phyloP scores from a whole-genome alignment of 35 echinoderm and acorn worm genomes.

The Heliocidaris tuberculata region DNA sequence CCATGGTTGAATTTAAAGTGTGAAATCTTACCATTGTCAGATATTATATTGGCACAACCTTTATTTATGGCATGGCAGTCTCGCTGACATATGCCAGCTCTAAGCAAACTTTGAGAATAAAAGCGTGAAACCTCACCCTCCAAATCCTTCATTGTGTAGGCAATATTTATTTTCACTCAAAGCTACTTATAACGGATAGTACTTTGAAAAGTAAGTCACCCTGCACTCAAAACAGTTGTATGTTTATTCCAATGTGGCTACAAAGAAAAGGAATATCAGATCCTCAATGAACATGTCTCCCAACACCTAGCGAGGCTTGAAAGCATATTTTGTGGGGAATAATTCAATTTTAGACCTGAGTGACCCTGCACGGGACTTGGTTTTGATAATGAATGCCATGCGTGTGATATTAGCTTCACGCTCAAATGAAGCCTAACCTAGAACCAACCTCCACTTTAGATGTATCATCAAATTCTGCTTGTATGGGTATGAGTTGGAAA shows the following conservation, averaged over 20 bases:
- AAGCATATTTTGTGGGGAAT: conserved; percentile 9
- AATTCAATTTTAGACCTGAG: not conserved
- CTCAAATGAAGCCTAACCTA: not conserved
- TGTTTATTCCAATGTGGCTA: not conserved
- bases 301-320: not conserved
- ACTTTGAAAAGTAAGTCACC: not conserved
- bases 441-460: not conserved
- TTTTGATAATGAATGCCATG: not conserved
- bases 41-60: not conserved
- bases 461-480: not conserved
- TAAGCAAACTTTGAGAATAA: conserved; percentile 5
- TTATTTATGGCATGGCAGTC: not conserved
- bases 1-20: not conserved
- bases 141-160: not conserved
- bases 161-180: not conserved
- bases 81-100: not conserved
- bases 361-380: not conserved
- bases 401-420: not conserved
- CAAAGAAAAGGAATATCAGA: not conserved
- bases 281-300: not conserved
- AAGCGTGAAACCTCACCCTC: not conserved
- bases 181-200: not conserved
- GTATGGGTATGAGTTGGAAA: not conserved
- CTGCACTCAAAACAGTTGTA: not conserved
- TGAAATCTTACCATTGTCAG: not conserved